These are phyloP conservation scores for Quadroppia sp. DNA, from an alignment of 2,888 invertebrate species.

Conservation along the genomic window DNA sequence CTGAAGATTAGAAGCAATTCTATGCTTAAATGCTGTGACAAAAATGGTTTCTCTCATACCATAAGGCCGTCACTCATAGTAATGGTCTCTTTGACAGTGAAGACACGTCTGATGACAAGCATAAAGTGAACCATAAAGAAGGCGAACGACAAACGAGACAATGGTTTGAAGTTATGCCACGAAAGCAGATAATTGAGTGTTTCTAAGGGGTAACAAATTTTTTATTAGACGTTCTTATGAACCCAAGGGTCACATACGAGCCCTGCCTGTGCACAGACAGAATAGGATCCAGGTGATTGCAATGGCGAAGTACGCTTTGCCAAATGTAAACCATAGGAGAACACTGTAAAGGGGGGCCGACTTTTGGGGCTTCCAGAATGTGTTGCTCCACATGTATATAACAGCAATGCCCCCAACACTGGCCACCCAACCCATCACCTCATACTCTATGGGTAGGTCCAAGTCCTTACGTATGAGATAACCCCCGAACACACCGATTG, in stretches of 20 bases:
- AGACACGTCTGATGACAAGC: constrained; percentile 37
- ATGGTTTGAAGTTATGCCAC: constrained; percentile 30
- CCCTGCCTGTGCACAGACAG: constrained; percentile 12
- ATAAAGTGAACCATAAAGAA: constrained; percentile 41
- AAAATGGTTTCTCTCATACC: too few species aligned
- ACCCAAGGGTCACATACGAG: constrained; percentile 14
- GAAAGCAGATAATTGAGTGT: constrained; percentile 27
- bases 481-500: constrained; percentile 35
- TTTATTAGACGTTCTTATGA: too few species aligned
- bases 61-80: constrained; percentile 40
- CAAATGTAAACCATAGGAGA: constrained; percentile 36
- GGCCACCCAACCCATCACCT: constrained; percentile 28
- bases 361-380: constrained; percentile 37
- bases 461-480: constrained; percentile 27
- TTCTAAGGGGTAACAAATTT: not conserved
- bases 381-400: constrained; percentile 34
- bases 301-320: not conserved
- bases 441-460: constrained; percentile 23
- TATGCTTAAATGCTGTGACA: not conserved
- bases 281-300: constrained; percentile 38
- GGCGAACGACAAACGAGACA: constrained; percentile 34
- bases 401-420: constrained; percentile 5
- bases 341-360: constrained; percentile 26
- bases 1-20: constrained; percentile 7
- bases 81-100: constrained; percentile 38